These are phyloP conservation scores for Parambassis ranga DNA, from an alignment of 2,797 vertebrate species.

Conservation along the genomic window DNA sequence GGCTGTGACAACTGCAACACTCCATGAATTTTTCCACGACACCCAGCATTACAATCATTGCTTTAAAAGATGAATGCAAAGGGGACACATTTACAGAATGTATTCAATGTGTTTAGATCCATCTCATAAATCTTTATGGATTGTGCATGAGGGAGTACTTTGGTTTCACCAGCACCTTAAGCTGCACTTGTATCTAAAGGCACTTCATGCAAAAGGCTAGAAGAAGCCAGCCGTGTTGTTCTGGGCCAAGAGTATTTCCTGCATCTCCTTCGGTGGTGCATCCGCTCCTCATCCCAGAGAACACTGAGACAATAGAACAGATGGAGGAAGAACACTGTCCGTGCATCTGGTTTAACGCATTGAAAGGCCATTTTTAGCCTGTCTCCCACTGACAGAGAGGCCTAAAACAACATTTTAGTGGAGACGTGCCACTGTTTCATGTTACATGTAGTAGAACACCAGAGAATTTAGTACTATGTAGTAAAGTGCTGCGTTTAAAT, in stretches of 20 bases:
- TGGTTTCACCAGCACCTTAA: not conserved
- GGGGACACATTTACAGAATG: not conserved
- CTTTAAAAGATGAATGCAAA: not conserved
- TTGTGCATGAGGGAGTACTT: not conserved
- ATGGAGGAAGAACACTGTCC: constrained; percentile 81
- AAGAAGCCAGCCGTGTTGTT: constrained; percentile 66
- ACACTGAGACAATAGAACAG: constrained; percentile 80
- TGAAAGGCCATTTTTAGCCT: constrained; percentile 76
- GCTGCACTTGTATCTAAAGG: constrained; percentile 11
- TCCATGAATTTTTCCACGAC: constrained; percentile 22
- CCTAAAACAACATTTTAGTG: constrained; percentile 70
- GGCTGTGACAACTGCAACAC: constrained; percentile 6
- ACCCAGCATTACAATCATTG: constrained; percentile 16
- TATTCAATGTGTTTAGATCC: too few species aligned
- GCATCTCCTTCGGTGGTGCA: constrained; percentile 75
- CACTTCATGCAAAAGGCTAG: constrained; percentile 29
- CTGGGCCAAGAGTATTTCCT: constrained; percentile 76
- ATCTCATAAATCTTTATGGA: not conserved
- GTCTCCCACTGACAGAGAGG: constrained; percentile 73
- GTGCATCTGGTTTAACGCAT: constrained; percentile 80
- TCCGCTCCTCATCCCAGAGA: constrained; percentile 79
- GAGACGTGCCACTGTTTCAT: constrained; percentile 54
- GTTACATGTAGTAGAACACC: constrained; percentile 17
- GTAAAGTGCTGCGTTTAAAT: not conserved
- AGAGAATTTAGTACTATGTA: not conserved